Percentiles rank a stretch among this genome's conserved stretches.
Evolutionary conservation across 2,797 vertebrate species (phyloP).

Genomic region (Catostomus latipinnis): DNA sequence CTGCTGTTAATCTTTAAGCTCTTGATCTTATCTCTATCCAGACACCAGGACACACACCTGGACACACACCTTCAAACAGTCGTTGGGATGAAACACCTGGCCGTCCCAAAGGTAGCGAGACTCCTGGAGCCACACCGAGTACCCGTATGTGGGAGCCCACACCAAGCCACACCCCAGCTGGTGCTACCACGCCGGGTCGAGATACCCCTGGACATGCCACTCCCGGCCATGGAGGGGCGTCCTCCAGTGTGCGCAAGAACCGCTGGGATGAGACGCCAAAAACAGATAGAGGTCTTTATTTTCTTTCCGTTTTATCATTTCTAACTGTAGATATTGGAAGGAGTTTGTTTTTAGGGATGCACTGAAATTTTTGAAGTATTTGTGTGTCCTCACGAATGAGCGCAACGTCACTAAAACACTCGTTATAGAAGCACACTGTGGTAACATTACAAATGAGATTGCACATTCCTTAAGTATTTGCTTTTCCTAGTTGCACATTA

Average conservation of each 20-base stretch:
- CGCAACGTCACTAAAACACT: no score
- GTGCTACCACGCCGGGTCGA: slow-evolving; percentile 93
- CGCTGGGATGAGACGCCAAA: slow-evolving; percentile 99
- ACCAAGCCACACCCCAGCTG: slow-evolving; percentile 96
- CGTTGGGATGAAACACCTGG: slow-evolving; percentile 99
- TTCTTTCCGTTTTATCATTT: not conserved
- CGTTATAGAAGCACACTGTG: no score
- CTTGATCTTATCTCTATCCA: slow-evolving; percentile 37
- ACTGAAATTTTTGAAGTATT: no score
- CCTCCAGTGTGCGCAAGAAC: slow-evolving; percentile 95
- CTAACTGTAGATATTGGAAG: not conserved
- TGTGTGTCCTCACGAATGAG: no score
- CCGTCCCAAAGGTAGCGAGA: slow-evolving; percentile 94
- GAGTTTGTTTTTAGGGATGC: not conserved
- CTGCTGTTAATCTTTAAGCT: no score
- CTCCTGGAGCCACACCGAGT: slow-evolving; percentile 96
- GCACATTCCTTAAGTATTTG: no score
- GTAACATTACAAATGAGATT: no score
- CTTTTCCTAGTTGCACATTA: no score
- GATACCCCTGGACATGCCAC: slow-evolving; percentile 97
- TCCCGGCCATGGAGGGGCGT: slow-evolving; percentile 92
- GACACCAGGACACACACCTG: slow-evolving; percentile 83
- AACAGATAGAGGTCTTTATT: slow-evolving; percentile 87
- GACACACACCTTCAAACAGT: slow-evolving; percentile 94
- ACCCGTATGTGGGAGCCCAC: slow-evolving; percentile 98